Evolutionary conservation across 2,113 vertebrate species (phyloP).

Genomic region (Geothlypis trichas): DNA sequence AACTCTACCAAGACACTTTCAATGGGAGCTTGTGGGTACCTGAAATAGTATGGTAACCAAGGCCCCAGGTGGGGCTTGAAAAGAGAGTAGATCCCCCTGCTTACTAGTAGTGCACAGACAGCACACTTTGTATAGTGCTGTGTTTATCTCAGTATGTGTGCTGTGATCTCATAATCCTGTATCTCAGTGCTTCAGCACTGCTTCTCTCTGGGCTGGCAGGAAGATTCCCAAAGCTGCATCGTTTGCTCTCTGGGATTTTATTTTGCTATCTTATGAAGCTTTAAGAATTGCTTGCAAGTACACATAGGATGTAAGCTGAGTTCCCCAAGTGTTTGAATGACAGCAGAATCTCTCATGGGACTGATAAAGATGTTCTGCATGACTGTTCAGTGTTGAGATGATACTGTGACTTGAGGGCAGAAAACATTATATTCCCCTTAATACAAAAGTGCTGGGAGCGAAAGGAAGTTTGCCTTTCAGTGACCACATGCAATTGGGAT

Average conservation of each 20-base stretch:
- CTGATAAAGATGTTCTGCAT: background rate
- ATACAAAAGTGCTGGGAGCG: background rate
- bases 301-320: background rate
- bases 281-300: background rate
- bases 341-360: background rate
- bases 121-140: background rate
- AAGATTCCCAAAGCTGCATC: background rate
- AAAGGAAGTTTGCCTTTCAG: background rate
- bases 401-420: background rate
- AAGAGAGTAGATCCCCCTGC: background rate
- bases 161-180: background rate
- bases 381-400: background rate
- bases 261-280: background rate
- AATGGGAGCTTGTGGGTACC: background rate
- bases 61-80: background rate
- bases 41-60: background rate
- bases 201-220: background rate
- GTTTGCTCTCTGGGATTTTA: background rate
- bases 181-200: background rate
- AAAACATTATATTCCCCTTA: background rate
- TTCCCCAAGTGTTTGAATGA: background rate
- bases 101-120: background rate
- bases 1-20: background rate
- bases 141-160: background rate
- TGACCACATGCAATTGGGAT: background rate